Conservation (phyloP, 1,140 invertebrate species). For the Musca vetustissima region DNA sequence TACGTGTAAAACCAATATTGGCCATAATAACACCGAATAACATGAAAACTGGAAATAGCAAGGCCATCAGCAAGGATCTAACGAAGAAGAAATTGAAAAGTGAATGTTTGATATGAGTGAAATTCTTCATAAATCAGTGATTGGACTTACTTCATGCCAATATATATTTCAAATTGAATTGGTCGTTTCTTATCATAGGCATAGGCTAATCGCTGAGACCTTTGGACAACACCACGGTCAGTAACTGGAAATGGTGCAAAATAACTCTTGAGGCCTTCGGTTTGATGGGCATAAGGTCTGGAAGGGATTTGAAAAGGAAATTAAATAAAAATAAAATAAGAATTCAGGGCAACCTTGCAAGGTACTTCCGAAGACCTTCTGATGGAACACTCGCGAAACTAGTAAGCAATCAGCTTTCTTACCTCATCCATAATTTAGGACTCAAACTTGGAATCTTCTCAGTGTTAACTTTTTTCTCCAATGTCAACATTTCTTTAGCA, state of each 20-base stretch:
- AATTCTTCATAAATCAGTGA: background rate
- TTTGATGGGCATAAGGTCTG: slow-evolving; percentile 15
- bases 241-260: slow-evolving; percentile 73
- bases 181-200: slow-evolving; percentile 68
- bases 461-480: slow-evolving; percentile 42
- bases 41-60: slow-evolving; percentile 58
- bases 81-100: slow-evolving; percentile 22
- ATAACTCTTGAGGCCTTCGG: slow-evolving; percentile 50
- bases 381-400: no score
- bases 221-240: slow-evolving; percentile 72
- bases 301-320: background rate
- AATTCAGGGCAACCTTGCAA: background rate
- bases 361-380: no score
- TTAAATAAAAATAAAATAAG: slow-evolving; percentile 64
- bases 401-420: background rate
- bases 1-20: slow-evolving; percentile 63
- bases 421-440: slow-evolving; percentile 14
- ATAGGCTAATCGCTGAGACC: slow-evolving; percentile 72
- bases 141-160: slow-evolving; percentile 54
- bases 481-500: slow-evolving; percentile 59
- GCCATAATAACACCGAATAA: slow-evolving; percentile 65
- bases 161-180: slow-evolving; percentile 65
- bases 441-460: background rate
- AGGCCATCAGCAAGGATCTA: slow-evolving; percentile 57
- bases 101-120: no score